These are phyloP conservation scores for Capitulum mitella DNA, from an alignment of 2,888 invertebrate genomes.

Conservation along the genomic window DNA sequence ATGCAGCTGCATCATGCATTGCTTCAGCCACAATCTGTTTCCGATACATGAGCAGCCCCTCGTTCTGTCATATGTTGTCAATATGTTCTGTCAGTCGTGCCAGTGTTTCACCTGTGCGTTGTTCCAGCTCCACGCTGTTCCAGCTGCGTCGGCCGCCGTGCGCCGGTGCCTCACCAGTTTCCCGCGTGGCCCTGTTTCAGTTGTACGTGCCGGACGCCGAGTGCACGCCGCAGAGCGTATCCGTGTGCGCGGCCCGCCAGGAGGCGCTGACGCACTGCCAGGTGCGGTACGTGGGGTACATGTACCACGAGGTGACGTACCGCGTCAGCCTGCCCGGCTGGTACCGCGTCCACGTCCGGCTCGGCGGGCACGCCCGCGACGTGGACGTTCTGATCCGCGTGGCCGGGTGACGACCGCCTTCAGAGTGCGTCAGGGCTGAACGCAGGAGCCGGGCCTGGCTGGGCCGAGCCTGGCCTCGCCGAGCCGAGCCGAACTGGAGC, in stretches of 20 bases:
- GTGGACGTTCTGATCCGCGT: not conserved
- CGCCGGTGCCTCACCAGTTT: too few species aligned
- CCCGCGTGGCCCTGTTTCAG: not conserved
- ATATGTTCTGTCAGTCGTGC: too few species aligned
- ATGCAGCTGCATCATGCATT: too few species aligned
- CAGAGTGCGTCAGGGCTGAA: not conserved
- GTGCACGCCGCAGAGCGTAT: not conserved
- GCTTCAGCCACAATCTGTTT: too few species aligned
- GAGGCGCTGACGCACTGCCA: not conserved
- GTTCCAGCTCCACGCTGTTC: too few species aligned
- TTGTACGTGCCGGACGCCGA: not conserved
- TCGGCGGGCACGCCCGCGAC: not conserved
- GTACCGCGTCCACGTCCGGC: not conserved
- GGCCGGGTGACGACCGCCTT: not conserved
- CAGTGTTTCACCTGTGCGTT: too few species aligned
- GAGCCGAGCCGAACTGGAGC: too few species aligned
- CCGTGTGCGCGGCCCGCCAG: not conserved
- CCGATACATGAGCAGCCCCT: too few species aligned
- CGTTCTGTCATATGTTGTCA: too few species aligned
- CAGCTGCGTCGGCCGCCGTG: too few species aligned
- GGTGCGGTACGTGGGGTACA: not conserved
- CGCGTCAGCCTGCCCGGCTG: not conserved
- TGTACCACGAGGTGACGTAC: constrained; percentile 7
- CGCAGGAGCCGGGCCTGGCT: too few species aligned
- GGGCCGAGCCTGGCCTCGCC: too few species aligned